Conservation (phyloP, 2,797 vertebrate genomes). For the Thripadectes ignobilis region DNA sequence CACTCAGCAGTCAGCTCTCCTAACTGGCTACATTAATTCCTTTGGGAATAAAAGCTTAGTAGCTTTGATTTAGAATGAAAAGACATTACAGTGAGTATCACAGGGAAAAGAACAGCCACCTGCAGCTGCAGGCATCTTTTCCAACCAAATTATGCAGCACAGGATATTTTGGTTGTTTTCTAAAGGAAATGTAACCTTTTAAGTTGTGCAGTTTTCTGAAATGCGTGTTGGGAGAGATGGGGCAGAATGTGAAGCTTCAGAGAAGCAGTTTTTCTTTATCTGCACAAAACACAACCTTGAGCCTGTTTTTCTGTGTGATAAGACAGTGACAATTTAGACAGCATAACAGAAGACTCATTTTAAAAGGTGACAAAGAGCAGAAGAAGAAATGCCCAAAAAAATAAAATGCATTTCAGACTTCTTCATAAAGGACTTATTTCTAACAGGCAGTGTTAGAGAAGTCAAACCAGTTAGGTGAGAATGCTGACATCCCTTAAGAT, state of each 20-base stretch:
- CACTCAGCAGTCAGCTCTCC: slow-evolving; percentile 35
- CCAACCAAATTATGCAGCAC: not conserved
- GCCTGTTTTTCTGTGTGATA: not conserved
- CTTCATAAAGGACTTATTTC: not conserved
- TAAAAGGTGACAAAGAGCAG: not conserved
- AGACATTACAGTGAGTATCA: not conserved
- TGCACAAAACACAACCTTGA: not conserved
- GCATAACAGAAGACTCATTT: not conserved
- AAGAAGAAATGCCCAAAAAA: not conserved
- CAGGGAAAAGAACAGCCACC: not conserved
- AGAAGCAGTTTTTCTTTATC: not conserved
- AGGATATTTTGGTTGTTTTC: not conserved
- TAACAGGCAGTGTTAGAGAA: not conserved
- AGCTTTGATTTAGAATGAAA: not conserved
- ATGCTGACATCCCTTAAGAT: not conserved
- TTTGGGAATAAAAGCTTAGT: not conserved
- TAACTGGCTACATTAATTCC: slow-evolving; percentile 20
- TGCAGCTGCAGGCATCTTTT: not conserved
- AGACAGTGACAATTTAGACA: not conserved
- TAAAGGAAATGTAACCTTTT: not conserved
- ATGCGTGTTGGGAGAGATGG: not conserved
- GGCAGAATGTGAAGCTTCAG: not conserved
- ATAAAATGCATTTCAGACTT: not conserved
- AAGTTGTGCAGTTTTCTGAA: not conserved
- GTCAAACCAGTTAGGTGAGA: slow-evolving; percentile 32